phyloP scores from a whole-genome alignment of 2,113 vertebrate species.

The Scartelaos histophorus region DNA sequence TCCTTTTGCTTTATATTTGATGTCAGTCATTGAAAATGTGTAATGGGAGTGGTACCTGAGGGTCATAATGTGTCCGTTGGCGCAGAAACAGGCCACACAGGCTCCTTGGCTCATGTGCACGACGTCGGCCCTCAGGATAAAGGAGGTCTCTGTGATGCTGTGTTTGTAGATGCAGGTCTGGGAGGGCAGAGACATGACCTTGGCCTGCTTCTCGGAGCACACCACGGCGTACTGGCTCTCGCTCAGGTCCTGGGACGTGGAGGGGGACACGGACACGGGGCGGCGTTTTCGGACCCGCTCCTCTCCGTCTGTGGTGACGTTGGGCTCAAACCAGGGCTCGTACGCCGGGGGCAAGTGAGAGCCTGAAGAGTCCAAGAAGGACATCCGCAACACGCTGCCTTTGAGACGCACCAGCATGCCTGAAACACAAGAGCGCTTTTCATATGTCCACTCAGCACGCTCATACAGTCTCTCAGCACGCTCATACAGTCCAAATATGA shows the following conservation, averaged over 20 bases:
- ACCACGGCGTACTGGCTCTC: conserved; percentile 96
- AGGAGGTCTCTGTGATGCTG: conserved; percentile 96
- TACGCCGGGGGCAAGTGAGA: conserved; percentile 82
- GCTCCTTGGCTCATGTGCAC: conserved; percentile 87
- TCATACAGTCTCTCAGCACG: no score
- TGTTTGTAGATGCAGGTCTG: conserved; percentile 96
- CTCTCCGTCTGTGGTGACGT: conserved; percentile 89
- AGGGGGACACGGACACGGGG: conserved; percentile 94
- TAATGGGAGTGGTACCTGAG: conserved; percentile 83
- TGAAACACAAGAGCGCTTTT: conserved; percentile 48
- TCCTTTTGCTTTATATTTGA: no score
- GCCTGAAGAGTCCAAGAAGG: conserved; percentile 90
- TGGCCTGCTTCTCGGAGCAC: conserved; percentile 98
- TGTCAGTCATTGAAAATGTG: no score
- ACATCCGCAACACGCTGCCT: conserved; percentile 90
- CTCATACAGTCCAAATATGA: no score
- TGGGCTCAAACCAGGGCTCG: conserved; percentile 92
- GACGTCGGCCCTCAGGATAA: conserved; percentile 92
- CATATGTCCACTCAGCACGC: no score
- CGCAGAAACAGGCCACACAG: conserved; percentile 96
- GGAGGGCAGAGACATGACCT: conserved; percentile 92
- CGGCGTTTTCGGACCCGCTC: conserved; percentile 88
- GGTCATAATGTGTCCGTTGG: conserved; percentile 99
- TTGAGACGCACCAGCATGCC: conserved; percentile 92
- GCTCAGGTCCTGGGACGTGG: conserved; percentile 92